phyloP scores from a whole-genome alignment of 1,140 invertebrate genomes.

The Centruroides sculpturatus region DNA sequence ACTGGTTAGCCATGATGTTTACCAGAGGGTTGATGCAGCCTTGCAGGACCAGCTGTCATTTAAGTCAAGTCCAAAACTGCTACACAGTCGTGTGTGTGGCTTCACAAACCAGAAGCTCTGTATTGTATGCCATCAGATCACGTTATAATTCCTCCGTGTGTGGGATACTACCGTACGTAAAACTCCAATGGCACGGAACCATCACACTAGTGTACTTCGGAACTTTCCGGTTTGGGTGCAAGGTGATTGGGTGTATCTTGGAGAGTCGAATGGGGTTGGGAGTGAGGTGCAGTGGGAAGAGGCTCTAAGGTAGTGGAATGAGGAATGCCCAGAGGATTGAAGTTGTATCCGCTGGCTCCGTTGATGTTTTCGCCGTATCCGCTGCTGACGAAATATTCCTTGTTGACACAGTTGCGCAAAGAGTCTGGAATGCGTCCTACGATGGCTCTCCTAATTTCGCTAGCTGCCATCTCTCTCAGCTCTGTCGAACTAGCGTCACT shows the following conservation, averaged over 20 bases:
- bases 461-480: slow-evolving; percentile 93
- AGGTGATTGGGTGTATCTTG: slow-evolving; percentile 27
- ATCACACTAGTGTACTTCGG: slow-evolving; percentile 26
- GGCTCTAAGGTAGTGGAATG: slow-evolving; percentile 30
- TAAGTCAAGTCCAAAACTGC: no score
- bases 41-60: no score
- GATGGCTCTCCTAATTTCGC: slow-evolving; percentile 93
- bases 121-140: no score
- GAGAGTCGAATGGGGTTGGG: slow-evolving; percentile 25
- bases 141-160: no score
- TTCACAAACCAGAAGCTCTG: no score
- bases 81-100: no score
- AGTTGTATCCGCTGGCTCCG: slow-evolving; percentile 24
- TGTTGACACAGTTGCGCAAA: slow-evolving; percentile 96
- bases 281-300: slow-evolving; percentile 21
- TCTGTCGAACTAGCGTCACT: slow-evolving; percentile 95
- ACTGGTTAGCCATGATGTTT: no score
- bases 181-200: not conserved
- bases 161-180: no score
- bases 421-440: slow-evolving; percentile 93
- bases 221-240: slow-evolving; percentile 27
- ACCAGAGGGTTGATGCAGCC: no score
- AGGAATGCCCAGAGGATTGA: slow-evolving; percentile 24
- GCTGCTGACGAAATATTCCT: slow-evolving; percentile 65
- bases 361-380: slow-evolving; percentile 26